Evolutionary conservation across 30 jellyfish, hydroid and myxozoan species (phyloP).

Genomic region (Hydractinia symbiolongicarpus): DNA sequence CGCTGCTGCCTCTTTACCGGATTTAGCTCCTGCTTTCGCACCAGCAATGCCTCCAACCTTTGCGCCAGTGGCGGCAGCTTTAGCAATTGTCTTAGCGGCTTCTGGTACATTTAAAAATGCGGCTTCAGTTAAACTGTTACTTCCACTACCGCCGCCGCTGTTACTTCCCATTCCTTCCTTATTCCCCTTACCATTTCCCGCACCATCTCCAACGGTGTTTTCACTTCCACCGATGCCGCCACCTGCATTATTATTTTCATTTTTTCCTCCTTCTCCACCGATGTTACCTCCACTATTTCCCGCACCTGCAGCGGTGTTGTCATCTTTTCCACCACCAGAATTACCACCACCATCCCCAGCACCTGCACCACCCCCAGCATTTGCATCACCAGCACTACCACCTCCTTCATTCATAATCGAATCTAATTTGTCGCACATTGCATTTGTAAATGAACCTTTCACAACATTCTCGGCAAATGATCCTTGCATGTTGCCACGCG

Average conservation of each 20-base stretch:
- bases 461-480: constrained; percentile 50
- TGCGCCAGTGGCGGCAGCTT: constrained; percentile 6
- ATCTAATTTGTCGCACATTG: neutral
- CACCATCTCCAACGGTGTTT: constrained; percentile 1
- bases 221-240: constrained; percentile 4
- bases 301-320: neutral
- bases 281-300: neutral
- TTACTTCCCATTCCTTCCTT: neutral
- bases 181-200: neutral
- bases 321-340: constrained; percentile 3
- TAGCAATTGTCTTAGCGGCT: constrained; percentile 21
- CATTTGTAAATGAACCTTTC: constrained; percentile 32
- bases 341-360: constrained; percentile 15
- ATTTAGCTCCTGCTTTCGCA: constrained; percentile 9
- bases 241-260: neutral
- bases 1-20: constrained; percentile 7
- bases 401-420: neutral
- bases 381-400: neutral
- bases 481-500: constrained; percentile 68
- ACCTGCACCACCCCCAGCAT: constrained; percentile 1
- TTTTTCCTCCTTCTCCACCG: constrained; percentile 3
- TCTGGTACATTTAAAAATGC: neutral
- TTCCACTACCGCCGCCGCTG: constrained; percentile 1
- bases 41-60: constrained; percentile 25
- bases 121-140: neutral